These are phyloP conservation scores for Lucilia sericata DNA, from an alignment of 1,140 invertebrate species.

Conservation along the genomic window DNA sequence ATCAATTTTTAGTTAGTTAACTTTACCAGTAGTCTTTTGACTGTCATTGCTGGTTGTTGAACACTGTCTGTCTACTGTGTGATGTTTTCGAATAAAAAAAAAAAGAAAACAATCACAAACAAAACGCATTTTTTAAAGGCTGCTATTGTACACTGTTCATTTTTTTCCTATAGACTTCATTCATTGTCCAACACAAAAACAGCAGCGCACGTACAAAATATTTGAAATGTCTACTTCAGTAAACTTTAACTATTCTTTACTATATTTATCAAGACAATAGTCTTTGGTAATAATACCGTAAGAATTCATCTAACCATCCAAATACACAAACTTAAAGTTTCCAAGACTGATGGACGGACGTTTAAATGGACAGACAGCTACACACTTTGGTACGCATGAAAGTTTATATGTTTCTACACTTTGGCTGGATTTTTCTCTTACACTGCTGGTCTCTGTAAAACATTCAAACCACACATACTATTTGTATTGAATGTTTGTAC, in stretches of 20 bases:
- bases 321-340: not conserved
- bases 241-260: constrained; percentile 32
- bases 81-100: not conserved
- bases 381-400: constrained; percentile 39
- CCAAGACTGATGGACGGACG: not conserved
- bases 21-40: not conserved
- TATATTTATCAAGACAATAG: constrained; percentile 32
- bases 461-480: constrained; percentile 9
- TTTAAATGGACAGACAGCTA: not conserved
- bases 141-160: no score
- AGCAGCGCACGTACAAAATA: constrained; percentile 41
- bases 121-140: not conserved
- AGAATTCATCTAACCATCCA: constrained; percentile 17
- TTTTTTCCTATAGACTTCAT: not conserved
- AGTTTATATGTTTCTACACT: constrained; percentile 26
- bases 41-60: not conserved
- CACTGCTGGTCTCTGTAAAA: no score
- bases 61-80: not conserved
- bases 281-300: constrained; percentile 38
- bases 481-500: constrained; percentile 25
- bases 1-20: not conserved
- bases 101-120: not conserved
- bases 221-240: constrained; percentile 42
- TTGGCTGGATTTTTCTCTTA: not conserved
- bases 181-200: not conserved